Conservation (phyloP, 2,888 invertebrate species). For the Tricholauxania praeusta region DNA sequence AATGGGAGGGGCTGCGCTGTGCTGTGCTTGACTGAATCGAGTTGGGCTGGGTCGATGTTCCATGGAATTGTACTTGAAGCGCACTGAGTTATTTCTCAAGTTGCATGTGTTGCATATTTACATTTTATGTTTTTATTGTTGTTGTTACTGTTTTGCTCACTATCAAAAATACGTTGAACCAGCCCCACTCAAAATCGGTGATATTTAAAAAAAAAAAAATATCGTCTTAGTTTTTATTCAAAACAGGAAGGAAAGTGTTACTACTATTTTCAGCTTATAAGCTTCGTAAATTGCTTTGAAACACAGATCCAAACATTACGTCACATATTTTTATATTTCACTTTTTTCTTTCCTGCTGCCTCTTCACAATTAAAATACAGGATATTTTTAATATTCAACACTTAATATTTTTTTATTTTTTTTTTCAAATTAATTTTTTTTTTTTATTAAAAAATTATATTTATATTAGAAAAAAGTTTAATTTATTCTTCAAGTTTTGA, state of each 20-base stretch:
- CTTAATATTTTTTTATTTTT: conserved; percentile 12
- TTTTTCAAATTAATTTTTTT: conserved; percentile 20
- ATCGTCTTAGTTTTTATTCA: too few relatives aligned
- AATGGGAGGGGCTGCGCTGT: background rate
- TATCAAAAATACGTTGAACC: background rate
- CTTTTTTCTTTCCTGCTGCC: background rate
- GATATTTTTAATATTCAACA: background rate
- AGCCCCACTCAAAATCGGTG: conserved; percentile 8
- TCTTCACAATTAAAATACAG: background rate
- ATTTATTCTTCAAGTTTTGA: conserved; percentile 12
- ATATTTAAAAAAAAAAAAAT: too few relatives aligned
- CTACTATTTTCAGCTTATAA: too few relatives aligned
- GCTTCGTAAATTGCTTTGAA: too few relatives aligned
- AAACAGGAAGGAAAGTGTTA: too few relatives aligned
- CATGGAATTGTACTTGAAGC: background rate
- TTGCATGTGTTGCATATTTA: conserved; percentile 3
- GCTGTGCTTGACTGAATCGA: background rate
- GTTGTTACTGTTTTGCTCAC: background rate
- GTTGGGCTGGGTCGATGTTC: background rate
- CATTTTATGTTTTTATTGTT: background rate
- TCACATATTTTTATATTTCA: conserved; percentile 1
- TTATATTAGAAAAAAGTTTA: conserved; percentile 7
- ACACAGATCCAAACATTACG: conserved; percentile 10
- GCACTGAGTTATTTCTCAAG: background rate
- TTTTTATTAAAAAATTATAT: background rate